These are phyloP conservation scores for Caenorhabditis remanei DNA, from an alignment of 1,140 invertebrate species.

Conservation along the genomic window DNA sequence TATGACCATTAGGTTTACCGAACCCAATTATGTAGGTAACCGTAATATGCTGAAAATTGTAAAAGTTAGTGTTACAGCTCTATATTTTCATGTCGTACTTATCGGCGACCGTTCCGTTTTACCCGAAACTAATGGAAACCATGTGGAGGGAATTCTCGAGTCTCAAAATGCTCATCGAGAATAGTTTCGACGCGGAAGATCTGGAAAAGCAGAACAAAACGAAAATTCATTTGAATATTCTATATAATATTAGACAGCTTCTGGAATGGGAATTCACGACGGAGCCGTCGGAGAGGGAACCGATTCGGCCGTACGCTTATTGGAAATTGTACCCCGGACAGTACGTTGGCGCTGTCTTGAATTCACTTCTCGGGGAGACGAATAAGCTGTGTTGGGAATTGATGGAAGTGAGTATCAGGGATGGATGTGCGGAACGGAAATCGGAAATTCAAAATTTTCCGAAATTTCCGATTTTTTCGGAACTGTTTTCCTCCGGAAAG, in stretches of 20 bases:
- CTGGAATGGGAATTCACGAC: conserved; percentile 49
- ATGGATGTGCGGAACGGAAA: no score
- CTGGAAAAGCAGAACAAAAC: background rate
- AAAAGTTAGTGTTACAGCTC: background rate
- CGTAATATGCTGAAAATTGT: no score
- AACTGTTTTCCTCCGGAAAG: no score
- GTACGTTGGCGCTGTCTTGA: background rate
- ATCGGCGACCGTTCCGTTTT: background rate
- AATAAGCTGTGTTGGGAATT: background rate
- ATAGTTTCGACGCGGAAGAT: background rate
- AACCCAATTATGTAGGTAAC: background rate
- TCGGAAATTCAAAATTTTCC: no score
- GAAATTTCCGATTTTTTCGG: no score
- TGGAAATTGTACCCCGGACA: background rate
- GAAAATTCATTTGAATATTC: background rate
- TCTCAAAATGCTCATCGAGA: background rate
- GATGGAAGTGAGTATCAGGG: background rate
- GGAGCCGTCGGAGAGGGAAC: background rate
- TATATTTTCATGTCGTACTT: conserved; percentile 40
- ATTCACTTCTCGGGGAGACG: background rate
- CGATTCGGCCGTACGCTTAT: background rate
- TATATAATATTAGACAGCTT: conserved; percentile 31
- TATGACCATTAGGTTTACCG: background rate
- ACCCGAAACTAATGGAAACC: conserved; percentile 6
- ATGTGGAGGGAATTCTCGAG: background rate